Conservation (phyloP, 2,797 vertebrate species). For the Rousettus madagascariensis region DNA sequence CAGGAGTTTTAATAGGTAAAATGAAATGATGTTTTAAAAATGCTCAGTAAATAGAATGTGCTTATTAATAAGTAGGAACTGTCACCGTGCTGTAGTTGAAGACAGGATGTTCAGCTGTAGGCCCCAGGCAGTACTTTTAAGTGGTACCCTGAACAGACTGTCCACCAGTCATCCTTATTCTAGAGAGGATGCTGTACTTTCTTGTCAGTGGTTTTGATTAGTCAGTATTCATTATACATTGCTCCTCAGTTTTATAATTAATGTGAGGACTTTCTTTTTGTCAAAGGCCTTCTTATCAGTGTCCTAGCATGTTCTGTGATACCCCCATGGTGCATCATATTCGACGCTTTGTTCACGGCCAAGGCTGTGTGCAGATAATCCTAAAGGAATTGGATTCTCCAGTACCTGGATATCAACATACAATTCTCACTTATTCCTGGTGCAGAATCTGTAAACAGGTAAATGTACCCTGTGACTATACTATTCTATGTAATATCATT, state of each 20-base stretch:
- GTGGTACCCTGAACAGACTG: background rate
- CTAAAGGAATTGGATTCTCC: slow-evolving; percentile 98
- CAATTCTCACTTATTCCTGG: slow-evolving; percentile 99
- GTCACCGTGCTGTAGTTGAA: background rate
- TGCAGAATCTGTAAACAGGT: slow-evolving; percentile 99
- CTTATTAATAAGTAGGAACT: background rate
- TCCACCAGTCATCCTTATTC: background rate
- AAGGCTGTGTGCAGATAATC: slow-evolving; percentile 97
- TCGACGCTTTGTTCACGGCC: slow-evolving; percentile 97
- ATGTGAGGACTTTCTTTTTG: slow-evolving; percentile 51
- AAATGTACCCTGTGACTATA: background rate
- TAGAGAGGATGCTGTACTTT: background rate
- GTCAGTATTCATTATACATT: background rate
- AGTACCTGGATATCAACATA: slow-evolving; percentile 98
- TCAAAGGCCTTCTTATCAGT: slow-evolving; percentile 95
- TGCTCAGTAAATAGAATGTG: background rate
- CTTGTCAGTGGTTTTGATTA: background rate
- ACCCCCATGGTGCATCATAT: slow-evolving; percentile 99
- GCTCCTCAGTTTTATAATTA: background rate
- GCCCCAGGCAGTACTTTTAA: background rate
- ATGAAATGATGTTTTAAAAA: slow-evolving; percentile 24
- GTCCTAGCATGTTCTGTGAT: slow-evolving; percentile 97
- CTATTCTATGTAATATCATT: background rate
- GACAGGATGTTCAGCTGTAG: background rate
- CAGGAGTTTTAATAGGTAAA: slow-evolving; percentile 6